Conservation (phyloP, 35 echinoderm and acorn worm genomes). For the Anneissia japonica region DNA sequence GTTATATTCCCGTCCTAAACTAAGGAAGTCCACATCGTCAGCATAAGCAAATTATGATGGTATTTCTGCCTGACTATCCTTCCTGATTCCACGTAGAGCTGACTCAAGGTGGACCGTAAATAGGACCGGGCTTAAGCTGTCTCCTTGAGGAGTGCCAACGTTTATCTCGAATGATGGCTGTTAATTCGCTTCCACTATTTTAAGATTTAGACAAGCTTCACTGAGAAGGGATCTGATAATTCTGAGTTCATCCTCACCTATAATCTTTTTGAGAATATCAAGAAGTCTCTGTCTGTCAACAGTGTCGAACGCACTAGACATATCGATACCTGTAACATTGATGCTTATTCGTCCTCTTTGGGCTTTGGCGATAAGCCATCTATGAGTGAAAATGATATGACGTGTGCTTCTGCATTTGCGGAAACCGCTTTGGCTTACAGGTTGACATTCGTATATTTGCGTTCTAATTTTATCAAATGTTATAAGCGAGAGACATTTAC, state of each 20-base stretch:
- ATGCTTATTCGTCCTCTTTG: not conserved
- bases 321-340: not conserved
- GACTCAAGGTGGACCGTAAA: not conserved
- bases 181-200: not conserved
- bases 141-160: not conserved
- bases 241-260: not conserved
- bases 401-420: not conserved
- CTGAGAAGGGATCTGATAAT: not conserved
- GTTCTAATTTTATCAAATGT: not conserved
- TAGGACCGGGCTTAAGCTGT: not conserved
- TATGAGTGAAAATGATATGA: not conserved
- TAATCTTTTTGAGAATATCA: not conserved
- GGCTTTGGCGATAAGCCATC: not conserved
- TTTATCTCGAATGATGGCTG: not conserved
- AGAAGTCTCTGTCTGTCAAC: not conserved
- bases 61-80: no score
- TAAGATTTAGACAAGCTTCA: not conserved
- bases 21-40: no score
- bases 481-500: not conserved
- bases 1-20: no score
- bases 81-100: no score
- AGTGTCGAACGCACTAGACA: not conserved
- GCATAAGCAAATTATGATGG: no score
- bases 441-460: not conserved
- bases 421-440: not conserved